Conservation (phyloP, 2,113 vertebrate species). For the Brachypodius melanocephalos region DNA sequence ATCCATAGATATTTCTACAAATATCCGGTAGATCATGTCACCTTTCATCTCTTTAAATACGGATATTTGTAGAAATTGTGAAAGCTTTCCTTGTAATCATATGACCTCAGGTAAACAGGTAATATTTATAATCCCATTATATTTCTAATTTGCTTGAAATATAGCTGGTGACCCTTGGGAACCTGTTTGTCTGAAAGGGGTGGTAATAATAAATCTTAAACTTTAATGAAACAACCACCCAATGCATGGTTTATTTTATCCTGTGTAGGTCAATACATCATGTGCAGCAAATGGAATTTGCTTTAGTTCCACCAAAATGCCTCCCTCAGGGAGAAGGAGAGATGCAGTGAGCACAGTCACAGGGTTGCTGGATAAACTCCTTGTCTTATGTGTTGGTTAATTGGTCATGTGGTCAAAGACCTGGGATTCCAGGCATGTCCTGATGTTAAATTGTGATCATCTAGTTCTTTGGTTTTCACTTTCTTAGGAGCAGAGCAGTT, state of each 20-base stretch:
- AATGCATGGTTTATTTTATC: not conserved
- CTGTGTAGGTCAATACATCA: not conserved
- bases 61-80: not conserved
- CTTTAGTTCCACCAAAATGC: not conserved
- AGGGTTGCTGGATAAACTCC: not conserved
- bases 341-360: not conserved
- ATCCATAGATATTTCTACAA: too few relatives aligned
- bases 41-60: not conserved
- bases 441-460: not conserved
- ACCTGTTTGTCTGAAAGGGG: not conserved
- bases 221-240: not conserved
- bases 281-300: not conserved
- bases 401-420: not conserved
- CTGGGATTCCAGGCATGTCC: not conserved
- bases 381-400: not conserved
- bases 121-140: not conserved
- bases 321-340: not conserved
- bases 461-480: not conserved
- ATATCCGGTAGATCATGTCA: not conserved
- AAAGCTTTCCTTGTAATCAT: not conserved
- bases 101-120: not conserved
- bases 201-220: not conserved
- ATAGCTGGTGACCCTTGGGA: not conserved
- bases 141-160: not conserved
- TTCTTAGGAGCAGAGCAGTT: not conserved